phyloP scores from a whole-genome alignment of 2,888 invertebrate species.

The Netelia melanura region DNA sequence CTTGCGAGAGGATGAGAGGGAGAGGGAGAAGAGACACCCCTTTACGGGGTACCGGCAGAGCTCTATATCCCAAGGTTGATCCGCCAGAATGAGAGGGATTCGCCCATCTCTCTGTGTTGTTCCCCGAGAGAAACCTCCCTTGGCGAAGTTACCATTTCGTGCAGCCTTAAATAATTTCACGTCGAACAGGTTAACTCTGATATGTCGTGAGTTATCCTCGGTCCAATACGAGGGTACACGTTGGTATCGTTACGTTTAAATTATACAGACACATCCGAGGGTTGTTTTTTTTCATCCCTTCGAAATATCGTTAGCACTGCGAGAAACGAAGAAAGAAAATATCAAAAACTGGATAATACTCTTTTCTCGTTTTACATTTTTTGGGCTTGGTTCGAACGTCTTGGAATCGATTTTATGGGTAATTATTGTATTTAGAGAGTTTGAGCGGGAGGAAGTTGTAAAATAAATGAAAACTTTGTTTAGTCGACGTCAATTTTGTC shows the following conservation, averaged over 20 bases:
- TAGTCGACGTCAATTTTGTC: too few species aligned
- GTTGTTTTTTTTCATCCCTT: too few species aligned
- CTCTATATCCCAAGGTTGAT: slow-evolving; percentile 49
- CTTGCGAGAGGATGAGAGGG: slow-evolving; percentile 12
- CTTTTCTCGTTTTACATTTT: too few species aligned
- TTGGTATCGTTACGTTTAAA: not conserved
- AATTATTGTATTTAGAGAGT: too few species aligned
- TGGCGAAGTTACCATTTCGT: not conserved
- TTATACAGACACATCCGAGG: not conserved
- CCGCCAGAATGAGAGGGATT: slow-evolving; percentile 60
- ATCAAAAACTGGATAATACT: too few species aligned
- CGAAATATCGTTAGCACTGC: too few species aligned
- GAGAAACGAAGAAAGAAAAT: too few species aligned
- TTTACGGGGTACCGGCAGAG: slow-evolving; percentile 27
- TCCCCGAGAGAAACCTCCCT: slow-evolving; percentile 24
- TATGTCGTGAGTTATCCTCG: slow-evolving; percentile 19
- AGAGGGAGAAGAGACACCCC: slow-evolving; percentile 29
- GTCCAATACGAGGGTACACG: not conserved
- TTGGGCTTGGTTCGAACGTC: too few species aligned
- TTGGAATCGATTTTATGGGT: too few species aligned
- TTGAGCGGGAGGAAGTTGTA: too few species aligned
- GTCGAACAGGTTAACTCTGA: slow-evolving; percentile 44
- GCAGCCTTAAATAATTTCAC: slow-evolving; percentile 49
- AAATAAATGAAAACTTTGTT: too few species aligned
- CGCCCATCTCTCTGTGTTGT: slow-evolving; percentile 47